Percentiles rank a stretch among this genome's conserved stretches.
phyloP scores from a whole-genome alignment of 2,113 vertebrate genomes.

The Percopsis transmontana region DNA sequence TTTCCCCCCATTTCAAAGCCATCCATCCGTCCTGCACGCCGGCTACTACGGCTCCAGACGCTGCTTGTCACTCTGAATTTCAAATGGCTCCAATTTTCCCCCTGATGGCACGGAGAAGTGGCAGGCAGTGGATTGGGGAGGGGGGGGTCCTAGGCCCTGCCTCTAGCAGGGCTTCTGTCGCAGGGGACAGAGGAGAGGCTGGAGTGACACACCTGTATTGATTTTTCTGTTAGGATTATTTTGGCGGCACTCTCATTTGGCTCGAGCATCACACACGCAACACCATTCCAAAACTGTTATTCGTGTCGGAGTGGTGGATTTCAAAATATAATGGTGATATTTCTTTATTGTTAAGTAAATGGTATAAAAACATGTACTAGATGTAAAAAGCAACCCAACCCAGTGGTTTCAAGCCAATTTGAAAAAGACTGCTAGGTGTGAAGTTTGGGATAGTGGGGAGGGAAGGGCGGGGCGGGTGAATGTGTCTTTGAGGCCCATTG shows the following conservation, averaged over 20 bases:
- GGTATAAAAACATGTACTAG: too few species aligned
- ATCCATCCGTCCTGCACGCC: conserved; percentile 63
- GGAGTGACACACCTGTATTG: conserved; percentile 84
- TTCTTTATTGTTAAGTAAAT: too few species aligned
- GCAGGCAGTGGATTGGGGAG: conserved; percentile 82
- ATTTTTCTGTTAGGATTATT: conserved; percentile 78
- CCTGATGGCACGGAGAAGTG: conserved; percentile 85
- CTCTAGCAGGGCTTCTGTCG: conserved; percentile 88
- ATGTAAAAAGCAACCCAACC: too few species aligned
- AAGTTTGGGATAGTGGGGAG: too few species aligned
- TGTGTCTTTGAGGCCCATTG: too few species aligned
- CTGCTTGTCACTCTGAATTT: conserved; percentile 78
- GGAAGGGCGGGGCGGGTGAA: too few species aligned
- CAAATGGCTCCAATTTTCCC: conserved; percentile 85
- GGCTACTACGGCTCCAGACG: conserved; percentile 61
- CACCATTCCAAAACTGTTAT: too few species aligned
- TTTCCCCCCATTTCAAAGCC: conserved; percentile 54
- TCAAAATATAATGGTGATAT: too few species aligned
- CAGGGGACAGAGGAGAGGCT: conserved; percentile 71
- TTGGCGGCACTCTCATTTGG: conserved; percentile 87
- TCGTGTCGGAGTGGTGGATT: too few species aligned
- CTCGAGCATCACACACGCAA: conserved; percentile 34
- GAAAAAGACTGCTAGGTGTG: too few species aligned
- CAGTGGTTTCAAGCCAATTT: too few species aligned
- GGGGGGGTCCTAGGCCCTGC: conserved; percentile 62